Conservation (phyloP, 2,888 invertebrate genomes). For the Drosophila meridiana region DNA sequence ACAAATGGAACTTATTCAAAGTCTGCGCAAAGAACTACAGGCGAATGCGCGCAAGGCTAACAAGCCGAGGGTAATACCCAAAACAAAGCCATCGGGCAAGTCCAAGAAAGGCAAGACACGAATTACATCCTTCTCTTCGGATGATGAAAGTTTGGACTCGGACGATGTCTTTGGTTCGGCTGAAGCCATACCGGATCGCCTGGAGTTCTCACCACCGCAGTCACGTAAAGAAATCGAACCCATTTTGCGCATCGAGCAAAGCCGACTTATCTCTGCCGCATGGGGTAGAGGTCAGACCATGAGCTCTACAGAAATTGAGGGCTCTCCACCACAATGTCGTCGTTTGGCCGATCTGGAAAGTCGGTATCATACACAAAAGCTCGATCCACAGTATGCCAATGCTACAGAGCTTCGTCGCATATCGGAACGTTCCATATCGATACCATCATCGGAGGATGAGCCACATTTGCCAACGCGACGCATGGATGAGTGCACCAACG, state of each 20-base stretch:
- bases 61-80: conserved; percentile 88
- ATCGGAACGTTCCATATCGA: conserved; percentile 90
- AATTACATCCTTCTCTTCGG: conserved; percentile 91
- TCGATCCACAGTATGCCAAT: conserved; percentile 88
- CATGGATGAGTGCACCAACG: conserved; percentile 87
- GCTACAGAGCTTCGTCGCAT: conserved; percentile 89
- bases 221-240: conserved; percentile 91
- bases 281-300: conserved; percentile 90
- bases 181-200: conserved; percentile 89
- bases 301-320: conserved; percentile 92
- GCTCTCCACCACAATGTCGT: conserved; percentile 90
- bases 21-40: conserved; percentile 88
- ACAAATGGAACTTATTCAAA: conserved; percentile 86
- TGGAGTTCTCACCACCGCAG: conserved; percentile 91
- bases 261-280: conserved; percentile 88
- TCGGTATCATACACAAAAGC: conserved; percentile 88
- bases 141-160: conserved; percentile 91
- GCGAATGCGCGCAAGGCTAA: conserved; percentile 87
- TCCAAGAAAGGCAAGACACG: conserved; percentile 89
- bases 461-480: conserved; percentile 87
- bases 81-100: conserved; percentile 87
- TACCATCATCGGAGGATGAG: conserved; percentile 91
- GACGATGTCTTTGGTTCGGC: conserved; percentile 92
- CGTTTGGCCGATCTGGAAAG: conserved; percentile 88
- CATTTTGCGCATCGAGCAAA: conserved; percentile 90